These are phyloP conservation scores for Azorinus chamasolen DNA, from an alignment of 2,888 invertebrate genomes.

Conservation along the genomic window DNA sequence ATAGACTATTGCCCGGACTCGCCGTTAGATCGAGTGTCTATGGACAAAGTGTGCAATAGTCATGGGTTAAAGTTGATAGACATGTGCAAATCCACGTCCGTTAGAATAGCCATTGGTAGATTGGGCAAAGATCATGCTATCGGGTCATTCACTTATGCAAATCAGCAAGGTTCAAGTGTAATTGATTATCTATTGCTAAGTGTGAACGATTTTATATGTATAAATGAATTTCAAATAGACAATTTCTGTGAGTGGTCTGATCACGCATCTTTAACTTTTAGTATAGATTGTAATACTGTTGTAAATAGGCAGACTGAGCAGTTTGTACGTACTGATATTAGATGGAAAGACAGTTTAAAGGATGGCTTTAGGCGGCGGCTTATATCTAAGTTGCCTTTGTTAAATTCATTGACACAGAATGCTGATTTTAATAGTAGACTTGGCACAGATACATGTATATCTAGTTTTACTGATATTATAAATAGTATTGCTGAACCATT, in stretches of 20 bases:
- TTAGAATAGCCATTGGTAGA: conserved; percentile 15
- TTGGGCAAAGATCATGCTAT: background rate
- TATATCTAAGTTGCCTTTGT: too few species aligned
- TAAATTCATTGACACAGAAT: too few species aligned
- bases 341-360: background rate
- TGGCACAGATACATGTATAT: too few species aligned
- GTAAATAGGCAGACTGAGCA: too few species aligned
- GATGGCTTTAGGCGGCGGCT: too few species aligned
- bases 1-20: background rate
- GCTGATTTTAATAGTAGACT: too few species aligned
- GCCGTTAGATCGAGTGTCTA: conserved; percentile 8
- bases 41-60: conserved; percentile 7
- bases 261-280: conserved; percentile 1
- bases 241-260: background rate
- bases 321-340: too few species aligned
- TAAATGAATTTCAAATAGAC: conserved; percentile 7
- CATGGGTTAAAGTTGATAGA: conserved; percentile 22
- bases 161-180: conserved; percentile 2
- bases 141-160: conserved; percentile 5
- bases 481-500: conserved; percentile 1
- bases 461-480: conserved; percentile 6
- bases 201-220: background rate
- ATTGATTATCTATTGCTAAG: conserved; percentile 21
- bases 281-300: background rate
- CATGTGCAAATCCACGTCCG: conserved; percentile 10